Conservation (phyloP, 37 sponge, comb jelly and placozoan genomes). For the Beroe forskalii region DNA sequence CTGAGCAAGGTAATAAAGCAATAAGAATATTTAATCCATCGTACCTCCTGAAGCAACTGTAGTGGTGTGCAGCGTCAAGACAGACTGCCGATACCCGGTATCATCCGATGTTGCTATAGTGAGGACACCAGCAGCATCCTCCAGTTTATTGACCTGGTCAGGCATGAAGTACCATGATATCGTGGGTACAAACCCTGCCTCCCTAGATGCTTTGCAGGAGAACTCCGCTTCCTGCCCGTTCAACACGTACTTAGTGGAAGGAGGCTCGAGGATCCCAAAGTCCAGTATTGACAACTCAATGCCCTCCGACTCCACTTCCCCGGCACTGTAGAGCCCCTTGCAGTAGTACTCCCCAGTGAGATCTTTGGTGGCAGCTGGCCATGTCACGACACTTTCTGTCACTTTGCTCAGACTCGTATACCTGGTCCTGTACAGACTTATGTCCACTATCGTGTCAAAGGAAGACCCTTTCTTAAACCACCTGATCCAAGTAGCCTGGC, state of each 20-base stretch:
- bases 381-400: background rate
- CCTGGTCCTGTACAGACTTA: background rate
- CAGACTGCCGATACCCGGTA: background rate
- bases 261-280: background rate
- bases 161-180: background rate
- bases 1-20: no score
- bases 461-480: conserved; percentile 11
- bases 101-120: background rate
- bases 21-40: no score
- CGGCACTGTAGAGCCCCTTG: conserved; percentile 61
- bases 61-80: background rate
- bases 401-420: background rate
- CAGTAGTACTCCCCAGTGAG: conserved; percentile 31
- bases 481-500: conserved; percentile 52
- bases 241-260: background rate
- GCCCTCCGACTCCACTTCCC: background rate
- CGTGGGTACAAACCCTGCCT: background rate
- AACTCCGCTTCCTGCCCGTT: background rate
- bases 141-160: background rate
- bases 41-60: background rate
- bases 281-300: background rate
- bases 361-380: background rate
- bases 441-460: background rate
- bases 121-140: background rate
- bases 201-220: background rate